A percentile compares a stretch with the other conserved stretches of the same genome.
Evolutionary conservation across 2,113 vertebrate species (phyloP).

Genomic region (Pomatorhinus ruficollis): DNA sequence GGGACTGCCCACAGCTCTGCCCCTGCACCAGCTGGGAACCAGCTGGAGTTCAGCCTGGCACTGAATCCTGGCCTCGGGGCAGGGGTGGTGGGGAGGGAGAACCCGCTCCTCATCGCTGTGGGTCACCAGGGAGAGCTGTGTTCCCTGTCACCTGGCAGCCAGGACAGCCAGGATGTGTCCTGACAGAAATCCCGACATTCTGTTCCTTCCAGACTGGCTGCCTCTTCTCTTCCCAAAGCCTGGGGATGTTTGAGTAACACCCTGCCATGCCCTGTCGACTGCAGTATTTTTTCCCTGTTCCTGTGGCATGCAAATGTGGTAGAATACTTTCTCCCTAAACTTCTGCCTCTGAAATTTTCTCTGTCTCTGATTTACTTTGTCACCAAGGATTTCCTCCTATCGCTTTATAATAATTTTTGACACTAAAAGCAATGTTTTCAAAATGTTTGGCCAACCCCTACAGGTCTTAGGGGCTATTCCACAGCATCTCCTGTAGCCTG

Average conservation of each 20-base stretch:
- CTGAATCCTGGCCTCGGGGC: neutral
- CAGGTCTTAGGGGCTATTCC: neutral
- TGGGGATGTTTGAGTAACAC: neutral
- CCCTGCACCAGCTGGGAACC: neutral
- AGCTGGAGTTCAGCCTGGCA: neutral
- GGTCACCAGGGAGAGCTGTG: fast-evolving
- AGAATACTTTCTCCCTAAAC: neutral
- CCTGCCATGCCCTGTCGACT: fast-evolving
- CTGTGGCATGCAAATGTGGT: neutral
- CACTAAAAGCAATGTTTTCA: neutral
- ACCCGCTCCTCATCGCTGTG: fast-evolving
- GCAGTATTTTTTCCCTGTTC: neutral
- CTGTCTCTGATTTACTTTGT: neutral
- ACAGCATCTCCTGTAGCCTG: neutral
- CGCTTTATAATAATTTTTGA: neutral
- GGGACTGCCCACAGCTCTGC: neutral
- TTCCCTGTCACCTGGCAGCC: neutral
- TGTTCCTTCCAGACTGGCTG: neutral
- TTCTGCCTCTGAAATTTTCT: neutral
- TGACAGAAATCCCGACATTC: fast-evolving
- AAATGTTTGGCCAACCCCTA: neutral
- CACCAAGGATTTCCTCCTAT: fast-evolving
- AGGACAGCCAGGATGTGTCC: neutral
- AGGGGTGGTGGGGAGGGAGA: neutral
- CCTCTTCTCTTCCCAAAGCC: neutral